phyloP scores from a whole-genome alignment of 2,797 vertebrate genomes.

The Alosa sapidissima region DNA sequence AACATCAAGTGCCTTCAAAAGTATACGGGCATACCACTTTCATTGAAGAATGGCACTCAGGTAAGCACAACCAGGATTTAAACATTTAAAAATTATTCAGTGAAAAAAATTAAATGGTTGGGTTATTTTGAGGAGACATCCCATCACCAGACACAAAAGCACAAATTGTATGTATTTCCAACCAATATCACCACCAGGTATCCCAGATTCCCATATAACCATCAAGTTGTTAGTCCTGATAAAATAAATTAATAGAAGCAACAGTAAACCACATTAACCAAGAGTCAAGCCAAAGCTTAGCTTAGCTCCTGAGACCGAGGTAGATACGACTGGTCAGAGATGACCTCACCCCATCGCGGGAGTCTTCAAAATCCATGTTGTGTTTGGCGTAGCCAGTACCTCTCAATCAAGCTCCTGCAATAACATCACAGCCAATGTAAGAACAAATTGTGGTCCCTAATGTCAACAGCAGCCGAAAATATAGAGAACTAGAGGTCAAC shows the following conservation, averaged over 20 bases:
- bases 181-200: no score
- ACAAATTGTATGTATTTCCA: no score
- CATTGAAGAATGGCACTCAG: no score
- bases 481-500: neutral
- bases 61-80: no score
- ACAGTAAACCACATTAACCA: neutral
- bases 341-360: constrained; percentile 62
- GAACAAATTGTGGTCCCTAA: neutral
- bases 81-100: no score
- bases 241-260: constrained; percentile 24
- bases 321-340: neutral
- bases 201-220: no score
- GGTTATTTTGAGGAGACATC: no score
- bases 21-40: no score
- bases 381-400: constrained; percentile 40
- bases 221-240: no score
- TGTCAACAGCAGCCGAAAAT: neutral
- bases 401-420: constrained; percentile 62
- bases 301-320: neutral
- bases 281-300: neutral
- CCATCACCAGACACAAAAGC: no score
- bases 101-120: no score
- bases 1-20: neutral
- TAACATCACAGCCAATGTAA: constrained; percentile 43
- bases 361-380: constrained; percentile 63